Conservation (phyloP, 2,888 invertebrate species). For the Pheosia gnoma region DNA sequence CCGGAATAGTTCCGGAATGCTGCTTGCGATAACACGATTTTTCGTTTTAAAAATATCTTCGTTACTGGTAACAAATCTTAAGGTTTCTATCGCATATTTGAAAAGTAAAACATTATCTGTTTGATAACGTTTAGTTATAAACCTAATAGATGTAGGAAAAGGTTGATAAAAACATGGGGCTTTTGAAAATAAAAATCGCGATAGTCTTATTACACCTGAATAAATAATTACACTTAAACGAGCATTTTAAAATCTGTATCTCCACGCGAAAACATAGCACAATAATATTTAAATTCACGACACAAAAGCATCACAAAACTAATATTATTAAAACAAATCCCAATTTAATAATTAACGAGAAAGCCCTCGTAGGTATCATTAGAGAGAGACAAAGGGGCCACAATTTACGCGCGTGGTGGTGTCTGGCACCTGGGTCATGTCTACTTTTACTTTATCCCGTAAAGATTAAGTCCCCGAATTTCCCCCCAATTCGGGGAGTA, state of each 20-base stretch:
- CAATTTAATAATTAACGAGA: slow-evolving; percentile 71
- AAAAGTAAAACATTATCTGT: too few species aligned
- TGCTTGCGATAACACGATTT: too few species aligned
- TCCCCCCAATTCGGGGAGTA: slow-evolving; percentile 60
- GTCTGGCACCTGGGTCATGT: slow-evolving; percentile 80
- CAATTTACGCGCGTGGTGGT: slow-evolving; percentile 69
- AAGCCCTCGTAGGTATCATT: slow-evolving; percentile 55
- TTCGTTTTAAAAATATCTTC: too few species aligned
- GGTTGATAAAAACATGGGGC: too few species aligned
- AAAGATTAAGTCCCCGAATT: slow-evolving; percentile 81
- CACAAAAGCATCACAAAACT: slow-evolving; percentile 34
- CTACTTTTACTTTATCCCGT: slow-evolving; percentile 82
- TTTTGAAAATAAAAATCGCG: too few species aligned
- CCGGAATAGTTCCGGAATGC: neutral
- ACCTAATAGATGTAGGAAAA: too few species aligned
- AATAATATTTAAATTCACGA: slow-evolving; percentile 9
- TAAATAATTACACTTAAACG: too few species aligned
- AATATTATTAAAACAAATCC: slow-evolving; percentile 62
- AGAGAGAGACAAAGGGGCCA: slow-evolving; percentile 71
- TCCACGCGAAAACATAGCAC: neutral
- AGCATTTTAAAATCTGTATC: too few species aligned
- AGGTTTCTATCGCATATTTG: too few species aligned
- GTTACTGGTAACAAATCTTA: too few species aligned
- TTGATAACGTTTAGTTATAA: too few species aligned
- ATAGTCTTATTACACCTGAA: too few species aligned